Evolutionary conservation across 2,888 invertebrate species (phyloP).

Genomic region (Phaonia tiefii): DNA sequence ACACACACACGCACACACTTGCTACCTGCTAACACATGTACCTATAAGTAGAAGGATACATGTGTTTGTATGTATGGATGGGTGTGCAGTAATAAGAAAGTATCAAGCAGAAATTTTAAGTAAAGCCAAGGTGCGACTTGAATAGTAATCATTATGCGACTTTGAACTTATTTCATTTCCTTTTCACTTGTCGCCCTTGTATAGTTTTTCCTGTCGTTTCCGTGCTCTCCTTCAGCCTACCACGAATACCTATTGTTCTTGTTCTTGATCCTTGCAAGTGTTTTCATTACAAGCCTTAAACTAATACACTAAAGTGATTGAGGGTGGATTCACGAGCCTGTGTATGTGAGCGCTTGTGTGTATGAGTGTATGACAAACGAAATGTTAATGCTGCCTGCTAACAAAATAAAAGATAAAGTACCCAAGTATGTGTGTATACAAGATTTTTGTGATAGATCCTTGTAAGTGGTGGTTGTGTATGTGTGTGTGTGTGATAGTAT

Average conservation of each 20-base stretch:
- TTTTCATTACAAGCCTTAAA: slow-evolving; percentile 54
- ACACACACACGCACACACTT: not conserved
- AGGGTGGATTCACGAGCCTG: not conserved
- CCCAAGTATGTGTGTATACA: slow-evolving; percentile 1
- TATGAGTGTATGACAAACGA: slow-evolving; percentile 44
- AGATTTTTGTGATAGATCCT: slow-evolving; percentile 26
- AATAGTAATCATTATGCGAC: slow-evolving; percentile 67
- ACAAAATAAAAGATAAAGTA: slow-evolving; percentile 50
- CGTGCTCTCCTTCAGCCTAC: not conserved
- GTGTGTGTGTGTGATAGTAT: not conserved
- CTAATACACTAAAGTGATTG: slow-evolving; percentile 21
- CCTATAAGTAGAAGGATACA: not conserved
- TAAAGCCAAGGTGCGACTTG: slow-evolving; percentile 62
- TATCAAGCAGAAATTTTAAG: slow-evolving; percentile 59
- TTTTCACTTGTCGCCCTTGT: slow-evolving; percentile 14
- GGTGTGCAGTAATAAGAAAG: slow-evolving; percentile 39
- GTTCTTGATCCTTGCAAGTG: not conserved
- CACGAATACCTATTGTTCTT: not conserved
- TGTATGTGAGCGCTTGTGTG: not conserved
- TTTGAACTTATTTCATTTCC: slow-evolving; percentile 64
- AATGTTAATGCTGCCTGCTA: slow-evolving; percentile 47
- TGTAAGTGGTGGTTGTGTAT: slow-evolving; percentile 11
- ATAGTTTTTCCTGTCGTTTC: not conserved
- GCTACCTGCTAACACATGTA: not conserved
- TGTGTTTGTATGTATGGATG: not conserved